These are phyloP conservation scores for Cottoperca gobio DNA, from an alignment of 2,797 vertebrate species.

Conservation along the genomic window DNA sequence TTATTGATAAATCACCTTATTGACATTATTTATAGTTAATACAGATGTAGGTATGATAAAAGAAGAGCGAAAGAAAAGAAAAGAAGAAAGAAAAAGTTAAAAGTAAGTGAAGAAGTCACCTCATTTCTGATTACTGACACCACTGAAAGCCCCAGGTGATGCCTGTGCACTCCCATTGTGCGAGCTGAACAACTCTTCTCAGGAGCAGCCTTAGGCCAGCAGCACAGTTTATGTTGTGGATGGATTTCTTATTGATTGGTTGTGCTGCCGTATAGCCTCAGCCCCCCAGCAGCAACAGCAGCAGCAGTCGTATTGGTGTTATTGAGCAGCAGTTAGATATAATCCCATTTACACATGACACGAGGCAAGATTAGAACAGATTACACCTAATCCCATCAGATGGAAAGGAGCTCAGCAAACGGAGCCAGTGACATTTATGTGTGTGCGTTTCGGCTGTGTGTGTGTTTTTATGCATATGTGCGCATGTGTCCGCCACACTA, in stretches of 20 bases:
- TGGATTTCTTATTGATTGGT: conserved; percentile 87
- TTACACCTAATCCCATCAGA: conserved; percentile 82
- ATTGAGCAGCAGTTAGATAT: conserved; percentile 85
- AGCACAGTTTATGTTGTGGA: conserved; percentile 83
- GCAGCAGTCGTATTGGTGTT: conserved; percentile 76
- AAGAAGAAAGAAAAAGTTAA: conserved; percentile 47
- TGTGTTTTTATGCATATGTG: conserved; percentile 32
- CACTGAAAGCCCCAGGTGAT: conserved; percentile 63
- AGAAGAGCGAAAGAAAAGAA: neutral
- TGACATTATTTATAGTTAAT: conserved; percentile 64
- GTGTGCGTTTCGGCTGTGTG: conserved; percentile 7
- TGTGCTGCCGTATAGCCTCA: conserved; percentile 79
- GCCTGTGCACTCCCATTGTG: conserved; percentile 71
- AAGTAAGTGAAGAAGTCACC: conserved; percentile 63
- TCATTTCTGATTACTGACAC: conserved; percentile 76
- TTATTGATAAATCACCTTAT: conserved; percentile 66
- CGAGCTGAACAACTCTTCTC: conserved; percentile 79
- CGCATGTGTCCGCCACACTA: conserved; percentile 28
- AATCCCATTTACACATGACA: conserved; percentile 84
- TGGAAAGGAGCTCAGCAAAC: conserved; percentile 71
- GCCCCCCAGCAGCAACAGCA: conserved; percentile 73
- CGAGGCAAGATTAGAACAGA: conserved; percentile 80
- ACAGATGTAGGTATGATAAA: conserved; percentile 39
- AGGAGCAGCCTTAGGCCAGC: conserved; percentile 80
- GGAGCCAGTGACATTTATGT: conserved; percentile 65